phyloP scores from a whole-genome alignment of 2,113 vertebrate species.

The Hypocryptadius cinnamomeus region DNA sequence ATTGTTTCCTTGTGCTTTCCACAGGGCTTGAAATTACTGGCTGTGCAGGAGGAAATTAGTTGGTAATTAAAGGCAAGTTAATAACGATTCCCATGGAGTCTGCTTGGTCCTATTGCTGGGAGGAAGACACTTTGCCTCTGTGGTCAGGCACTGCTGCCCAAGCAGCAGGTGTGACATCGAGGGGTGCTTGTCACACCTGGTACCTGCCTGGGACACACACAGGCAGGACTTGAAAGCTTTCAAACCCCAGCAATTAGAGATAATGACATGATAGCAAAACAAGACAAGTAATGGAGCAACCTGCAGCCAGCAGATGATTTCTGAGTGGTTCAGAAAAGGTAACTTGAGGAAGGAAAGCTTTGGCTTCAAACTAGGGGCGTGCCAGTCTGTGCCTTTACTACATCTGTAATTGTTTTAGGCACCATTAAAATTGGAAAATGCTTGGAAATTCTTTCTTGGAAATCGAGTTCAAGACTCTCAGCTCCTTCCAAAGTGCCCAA shows the following conservation, averaged over 20 bases:
- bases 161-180: background rate
- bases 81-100: background rate
- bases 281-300: background rate
- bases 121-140: background rate
- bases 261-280: background rate
- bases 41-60: slow-evolving; percentile 22
- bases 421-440: background rate
- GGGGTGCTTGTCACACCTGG: background rate
- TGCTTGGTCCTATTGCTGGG: background rate
- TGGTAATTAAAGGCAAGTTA: slow-evolving; percentile 48
- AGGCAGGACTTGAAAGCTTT: background rate
- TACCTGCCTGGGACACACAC: background rate
- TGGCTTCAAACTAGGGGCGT: accelerated
- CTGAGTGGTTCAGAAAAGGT: background rate
- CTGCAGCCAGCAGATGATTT: background rate
- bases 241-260: background rate
- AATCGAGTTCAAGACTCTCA: background rate
- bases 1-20: background rate
- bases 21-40: slow-evolving; percentile 9
- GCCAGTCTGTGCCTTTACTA: background rate
- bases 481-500: background rate
- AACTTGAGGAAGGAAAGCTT: background rate
- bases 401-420: background rate
- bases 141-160: background rate
- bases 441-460: background rate